These are phyloP conservation scores for Anthoscopus minutus DNA, from an alignment of 2,113 vertebrate genomes.

Conservation along the genomic window DNA sequence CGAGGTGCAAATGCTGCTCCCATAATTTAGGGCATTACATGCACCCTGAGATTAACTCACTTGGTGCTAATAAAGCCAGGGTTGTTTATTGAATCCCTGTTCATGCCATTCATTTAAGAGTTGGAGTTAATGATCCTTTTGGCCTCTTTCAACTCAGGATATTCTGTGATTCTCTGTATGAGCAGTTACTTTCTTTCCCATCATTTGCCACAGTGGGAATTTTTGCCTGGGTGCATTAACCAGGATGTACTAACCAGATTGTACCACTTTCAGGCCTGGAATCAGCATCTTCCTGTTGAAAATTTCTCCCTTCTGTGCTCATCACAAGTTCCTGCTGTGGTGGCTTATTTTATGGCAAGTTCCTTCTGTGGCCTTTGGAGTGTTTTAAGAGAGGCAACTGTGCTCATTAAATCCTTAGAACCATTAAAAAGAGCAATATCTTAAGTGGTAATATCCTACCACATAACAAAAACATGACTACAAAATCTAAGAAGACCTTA, in stretches of 20 bases:
- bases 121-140: neutral
- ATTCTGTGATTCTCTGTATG: neutral
- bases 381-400: neutral
- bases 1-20: neutral
- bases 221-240: neutral
- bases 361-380: neutral
- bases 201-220: neutral
- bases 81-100: neutral
- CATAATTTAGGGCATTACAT: neutral
- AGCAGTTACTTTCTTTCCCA: neutral
- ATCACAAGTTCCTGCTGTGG: neutral
- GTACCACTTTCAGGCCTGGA: neutral
- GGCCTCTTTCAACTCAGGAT: neutral
- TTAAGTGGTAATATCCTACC: neutral
- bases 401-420: neutral
- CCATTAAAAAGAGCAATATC: neutral
- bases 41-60: neutral
- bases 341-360: neutral
- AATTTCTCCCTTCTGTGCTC: neutral
- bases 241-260: neutral
- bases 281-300: neutral
- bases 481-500: neutral
- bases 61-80: neutral
- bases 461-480: neutral
- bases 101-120: rapidly evolving